Evolutionary conservation across 2,113 vertebrate genomes (phyloP).

Genomic region (Colistium nudipinnis): DNA sequence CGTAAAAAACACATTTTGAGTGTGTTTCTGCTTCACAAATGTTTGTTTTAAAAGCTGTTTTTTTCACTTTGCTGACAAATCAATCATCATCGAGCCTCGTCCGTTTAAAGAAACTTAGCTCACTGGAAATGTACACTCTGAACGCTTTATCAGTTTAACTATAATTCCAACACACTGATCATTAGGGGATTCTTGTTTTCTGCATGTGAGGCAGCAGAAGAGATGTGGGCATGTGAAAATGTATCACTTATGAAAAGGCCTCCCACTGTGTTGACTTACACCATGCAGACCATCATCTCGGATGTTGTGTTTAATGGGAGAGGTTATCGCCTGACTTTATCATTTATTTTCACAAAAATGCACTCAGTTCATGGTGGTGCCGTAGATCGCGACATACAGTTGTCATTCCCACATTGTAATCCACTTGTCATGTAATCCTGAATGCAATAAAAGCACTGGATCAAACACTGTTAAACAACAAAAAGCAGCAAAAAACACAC

Average conservation of each 20-base stretch:
- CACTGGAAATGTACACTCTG: neutral
- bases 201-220: constrained; percentile 29
- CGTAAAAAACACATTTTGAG: too few species aligned
- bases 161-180: constrained; percentile 5
- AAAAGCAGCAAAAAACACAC: too few species aligned
- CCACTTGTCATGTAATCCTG: too few species aligned
- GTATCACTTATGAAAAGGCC: constrained; percentile 25
- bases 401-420: neutral
- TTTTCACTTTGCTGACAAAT: neutral
- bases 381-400: too few species aligned
- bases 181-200: constrained; percentile 23
- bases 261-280: constrained; percentile 9
- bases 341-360: neutral
- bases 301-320: constrained; percentile 5
- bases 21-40: too few species aligned
- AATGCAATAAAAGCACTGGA: too few species aligned
- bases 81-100: neutral
- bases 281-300: neutral
- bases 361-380: too few species aligned
- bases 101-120: neutral
- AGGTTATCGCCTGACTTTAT: neutral
- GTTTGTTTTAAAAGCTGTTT: too few species aligned
- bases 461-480: too few species aligned
- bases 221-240: constrained; percentile 12
- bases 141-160: neutral